phyloP scores from a whole-genome alignment of 2,113 vertebrate genomes.

The Maccullochella peelii region DNA sequence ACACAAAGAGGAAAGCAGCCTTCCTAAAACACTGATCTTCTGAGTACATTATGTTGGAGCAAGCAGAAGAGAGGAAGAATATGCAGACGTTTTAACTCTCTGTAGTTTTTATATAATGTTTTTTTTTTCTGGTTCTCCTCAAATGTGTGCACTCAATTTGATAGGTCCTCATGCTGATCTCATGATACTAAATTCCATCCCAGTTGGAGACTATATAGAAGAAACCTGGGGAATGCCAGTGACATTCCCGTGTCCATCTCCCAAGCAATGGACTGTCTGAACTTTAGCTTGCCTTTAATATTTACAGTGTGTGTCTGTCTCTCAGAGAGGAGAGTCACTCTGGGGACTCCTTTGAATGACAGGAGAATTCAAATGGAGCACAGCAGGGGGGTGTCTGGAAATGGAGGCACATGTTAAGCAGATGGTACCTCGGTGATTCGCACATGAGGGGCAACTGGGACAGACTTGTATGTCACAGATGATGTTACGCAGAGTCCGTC shows the following conservation, averaged over 20 bases:
- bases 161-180: background rate
- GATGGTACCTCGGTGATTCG: constrained; percentile 71
- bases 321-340: constrained; percentile 44
- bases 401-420: constrained; percentile 70
- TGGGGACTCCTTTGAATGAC: constrained; percentile 72
- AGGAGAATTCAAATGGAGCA: constrained; percentile 63
- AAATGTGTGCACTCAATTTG: background rate
- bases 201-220: constrained; percentile 18
- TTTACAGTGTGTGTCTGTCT: constrained; percentile 56
- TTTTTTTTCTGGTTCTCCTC: background rate
- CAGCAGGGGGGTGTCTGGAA: constrained; percentile 57
- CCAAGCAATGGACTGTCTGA: constrained; percentile 39
- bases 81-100: background rate
- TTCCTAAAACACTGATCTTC: background rate
- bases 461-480: constrained; percentile 32
- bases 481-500: constrained; percentile 47
- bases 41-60: background rate
- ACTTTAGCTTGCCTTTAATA: constrained; percentile 55
- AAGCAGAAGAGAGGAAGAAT: background rate
- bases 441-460: constrained; percentile 62
- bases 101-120: no score
- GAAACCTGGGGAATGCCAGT: constrained; percentile 40
- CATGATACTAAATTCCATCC: constrained; percentile 25
- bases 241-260: constrained; percentile 43
- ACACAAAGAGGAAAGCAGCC: no score